Evolutionary conservation across 2,888 invertebrate species (phyloP), one percentile per base, ranked within the genome.

Genomic region (Creontiades dilutus): DNA sequence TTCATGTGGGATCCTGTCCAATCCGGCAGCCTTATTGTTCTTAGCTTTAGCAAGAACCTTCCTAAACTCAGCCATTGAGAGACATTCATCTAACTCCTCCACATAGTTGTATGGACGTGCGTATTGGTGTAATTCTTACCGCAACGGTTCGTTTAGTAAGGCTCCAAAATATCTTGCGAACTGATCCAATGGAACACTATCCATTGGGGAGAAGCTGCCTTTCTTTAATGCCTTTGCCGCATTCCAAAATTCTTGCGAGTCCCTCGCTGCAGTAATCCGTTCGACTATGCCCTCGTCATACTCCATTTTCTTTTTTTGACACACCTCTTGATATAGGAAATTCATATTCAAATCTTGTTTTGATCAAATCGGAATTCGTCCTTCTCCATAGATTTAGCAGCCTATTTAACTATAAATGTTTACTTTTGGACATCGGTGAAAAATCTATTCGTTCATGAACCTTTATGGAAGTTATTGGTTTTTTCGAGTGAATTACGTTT

Each of bases 21-120:
- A 12, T 23, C 88, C 88, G 16, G 88, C 80, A 16, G 80, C 88
- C 78, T 88, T 88, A 28, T 80, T 55, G 5, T 78, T 12, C 28
- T 76, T 61, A 75, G 57, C 85, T 23, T 85, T 89, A 9, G 57
- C 57, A 13, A 57, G 57, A 13, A 57, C 57, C 57, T 9, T 57
- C 57, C 57, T 16, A 16, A 57, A 48, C 48, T 48, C 48, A 48
- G 48, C 13, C 48, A 48, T 48, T 48, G 48, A 48, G 48, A 48
- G 48, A 7, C 9, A 11, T 48, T 48, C 48, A 48, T 48, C 48
- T 48, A 48, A 48, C 48, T 48, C 48, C 48, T 48, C 48, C 13
- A 48, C 48, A 48, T 48, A 48, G 48, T 11, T 48, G 48, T 48
- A 48, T 48, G 48, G 48, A 48, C 48, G 48, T 48, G 48, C 48